Evolutionary conservation across 2,113 vertebrate species (phyloP).

Genomic region (Mungos mungo): DNA sequence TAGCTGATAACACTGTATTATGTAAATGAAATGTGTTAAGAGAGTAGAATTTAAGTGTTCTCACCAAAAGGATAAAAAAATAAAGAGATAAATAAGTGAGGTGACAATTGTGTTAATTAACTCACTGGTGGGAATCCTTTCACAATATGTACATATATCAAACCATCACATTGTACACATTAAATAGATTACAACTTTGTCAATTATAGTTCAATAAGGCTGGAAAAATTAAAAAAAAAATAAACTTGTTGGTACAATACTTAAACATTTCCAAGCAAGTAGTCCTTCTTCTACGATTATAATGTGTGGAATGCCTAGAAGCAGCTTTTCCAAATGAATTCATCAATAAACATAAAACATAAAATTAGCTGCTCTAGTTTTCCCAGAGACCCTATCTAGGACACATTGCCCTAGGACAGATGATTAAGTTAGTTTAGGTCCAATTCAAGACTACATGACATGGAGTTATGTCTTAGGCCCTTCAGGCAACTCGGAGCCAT

Average conservation of each 20-base stretch:
- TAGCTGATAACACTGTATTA: not conserved
- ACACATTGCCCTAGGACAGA: not conserved
- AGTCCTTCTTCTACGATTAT: not conserved
- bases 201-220: not conserved
- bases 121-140: not conserved
- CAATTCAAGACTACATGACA: conserved; percentile 25
- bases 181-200: not conserved
- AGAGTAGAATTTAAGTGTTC: not conserved
- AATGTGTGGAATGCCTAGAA: not conserved
- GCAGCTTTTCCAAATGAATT: conserved; percentile 45
- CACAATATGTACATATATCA: not conserved
- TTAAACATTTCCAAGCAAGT: conserved; percentile 20
- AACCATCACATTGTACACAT: not conserved
- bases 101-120: not conserved
- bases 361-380: conserved; percentile 11
- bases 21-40: not conserved
- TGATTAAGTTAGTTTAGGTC: conserved; percentile 28
- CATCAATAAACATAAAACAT: conserved; percentile 41
- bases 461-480: conserved; percentile 40
- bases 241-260: not conserved
- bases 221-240: not conserved
- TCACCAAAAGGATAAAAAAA: not conserved
- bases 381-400: not conserved
- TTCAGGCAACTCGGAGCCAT: conserved; percentile 26
- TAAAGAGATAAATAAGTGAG: not conserved